Base-by-base conservation (phyloP, 2,888 invertebrate genomes). In the Limnephilus auricula region DNA sequence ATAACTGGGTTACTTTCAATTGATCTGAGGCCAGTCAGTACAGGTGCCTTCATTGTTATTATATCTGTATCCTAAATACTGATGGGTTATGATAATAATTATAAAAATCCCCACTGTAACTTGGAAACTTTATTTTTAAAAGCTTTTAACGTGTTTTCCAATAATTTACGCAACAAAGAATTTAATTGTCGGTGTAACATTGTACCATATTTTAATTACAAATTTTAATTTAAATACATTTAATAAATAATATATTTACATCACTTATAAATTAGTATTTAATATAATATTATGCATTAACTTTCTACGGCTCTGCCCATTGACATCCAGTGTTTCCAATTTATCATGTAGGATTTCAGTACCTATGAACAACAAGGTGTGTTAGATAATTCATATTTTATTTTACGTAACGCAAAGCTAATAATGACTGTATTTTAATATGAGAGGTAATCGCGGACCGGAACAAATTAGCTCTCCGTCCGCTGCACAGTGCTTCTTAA, bases 401-500 rank as follows among this genome's bases (percentile, higher is more conserved):
- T 37, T 34, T 88, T 31, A 88, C 34, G 87, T 78, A 78, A 88
- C 34, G 25, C 87, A 78, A 34, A 15, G 37, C 87, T 88, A 88
- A 88, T 87, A 86, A 86, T 87, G 90, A 50, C 86, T 45, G 30
- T 86, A 50, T 90, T 86, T 80, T 50, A 79, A 90, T 90, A 87
- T 50, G 79, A 90, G 86, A 90, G 90, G 90, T 65, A n/a, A 45
- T 79, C 86, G 86, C 79, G 32, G 79, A 90, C 86, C 90, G 90
- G 87, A 90, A 87, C 90, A 90, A 90, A 90, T 90, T 90, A 90
- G 34, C 87, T 88, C 79, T 25, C 79, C n/a, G 90, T 80, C 45
- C 90, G 86, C 90, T 86, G 25, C 25, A 65, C 65, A n/a, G 25
- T 6, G 65, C 25, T 65, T n/a, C 65, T 65, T 65, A n/a, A 65